These are phyloP conservation scores for Cotesia congregata DNA, from an alignment of 2,888 invertebrate genomes.

Conservation along the genomic window DNA sequence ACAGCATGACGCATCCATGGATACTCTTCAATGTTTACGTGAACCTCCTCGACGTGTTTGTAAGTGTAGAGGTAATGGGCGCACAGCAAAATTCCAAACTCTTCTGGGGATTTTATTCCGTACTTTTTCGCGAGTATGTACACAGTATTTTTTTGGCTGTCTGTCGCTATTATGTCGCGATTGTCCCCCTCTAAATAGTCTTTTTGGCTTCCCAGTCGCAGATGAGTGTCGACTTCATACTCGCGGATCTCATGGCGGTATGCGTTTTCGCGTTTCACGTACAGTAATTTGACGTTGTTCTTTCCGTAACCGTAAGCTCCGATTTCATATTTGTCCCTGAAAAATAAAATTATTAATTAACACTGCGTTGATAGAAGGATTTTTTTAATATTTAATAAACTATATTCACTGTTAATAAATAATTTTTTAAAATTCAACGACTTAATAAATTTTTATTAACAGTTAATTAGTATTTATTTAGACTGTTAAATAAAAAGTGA, in stretches of 20 bases:
- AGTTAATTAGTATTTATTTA: no score
- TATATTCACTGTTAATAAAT: no score
- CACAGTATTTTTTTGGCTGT: conserved; percentile 87
- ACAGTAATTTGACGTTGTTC: conserved; percentile 80
- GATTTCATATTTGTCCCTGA: conserved; percentile 73
- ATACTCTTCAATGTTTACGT: conserved; percentile 80
- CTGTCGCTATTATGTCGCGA: conserved; percentile 84
- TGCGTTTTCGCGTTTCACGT: conserved; percentile 78
- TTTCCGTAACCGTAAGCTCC: conserved; percentile 82
- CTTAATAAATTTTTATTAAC: no score
- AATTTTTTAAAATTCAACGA: no score
- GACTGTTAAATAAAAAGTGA: no score
- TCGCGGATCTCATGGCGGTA: conserved; percentile 79
- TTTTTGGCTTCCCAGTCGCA: conserved; percentile 79
- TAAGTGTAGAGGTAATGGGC: conserved; percentile 83
- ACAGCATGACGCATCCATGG: conserved; percentile 81
- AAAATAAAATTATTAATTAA: background rate
- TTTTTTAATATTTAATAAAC: no score
- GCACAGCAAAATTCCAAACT: conserved; percentile 81
- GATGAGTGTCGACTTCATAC: conserved; percentile 80
- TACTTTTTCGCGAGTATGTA: conserved; percentile 84
- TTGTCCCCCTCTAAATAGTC: conserved; percentile 84
- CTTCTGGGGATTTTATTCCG: conserved; percentile 83
- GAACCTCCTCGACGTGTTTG: conserved; percentile 80
- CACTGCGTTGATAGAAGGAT: no score